Evolutionary conservation across 30 jellyfish, hydroid and myxozoan species (phyloP), one percentile per base, ranked within the genome.

Genomic region (Aurelia coerulea): DNA sequence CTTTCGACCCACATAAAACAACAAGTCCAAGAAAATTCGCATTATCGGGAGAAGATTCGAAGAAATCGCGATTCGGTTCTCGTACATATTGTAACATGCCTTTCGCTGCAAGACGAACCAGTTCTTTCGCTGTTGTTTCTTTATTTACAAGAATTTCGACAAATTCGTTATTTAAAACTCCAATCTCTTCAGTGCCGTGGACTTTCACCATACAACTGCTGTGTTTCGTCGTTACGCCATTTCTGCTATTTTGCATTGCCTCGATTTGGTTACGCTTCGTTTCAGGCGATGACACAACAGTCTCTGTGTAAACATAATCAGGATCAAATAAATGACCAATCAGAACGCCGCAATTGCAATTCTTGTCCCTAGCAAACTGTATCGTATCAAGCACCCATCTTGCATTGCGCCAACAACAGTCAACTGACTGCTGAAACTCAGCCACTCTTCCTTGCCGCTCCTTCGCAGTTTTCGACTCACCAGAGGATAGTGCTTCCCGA

Each of bases 331-430:
- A 64, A 19, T 76, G 32, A 31, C 94, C 87, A 12, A 95, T 81
- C 41, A 76, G 88, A 5, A 86, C 87, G 42, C 98, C 98, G 68
- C 90, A 80, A 62, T 68, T 86, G 32, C 74, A 88, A 62, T 90
- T 88, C 84, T 78, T 85, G 67, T 90, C 98, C 62, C 92, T 89
- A 16, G 97, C 92, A 5, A 97, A 42, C 58, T 90, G 97, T 1
- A 95, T 84, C 8, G 96, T 89, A 39, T 95, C 99, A n/a, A 95
- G 63, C 3, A 95, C 90, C 99, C 99, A 95, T 19, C 99, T 93
- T 41, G 97, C 93, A 41, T 86, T 63, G 74, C 73, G 93, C 99
- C 99, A 95, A 37, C 84, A 80, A 17, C 72, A 81, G 73, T 95
- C 99, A 41, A 90, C 98, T 10, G 68, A 58, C 72, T 85, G 93